These are phyloP conservation scores for Pelmatolapia mariae DNA, from an alignment of 2,113 vertebrate genomes.

Conservation along the genomic window DNA sequence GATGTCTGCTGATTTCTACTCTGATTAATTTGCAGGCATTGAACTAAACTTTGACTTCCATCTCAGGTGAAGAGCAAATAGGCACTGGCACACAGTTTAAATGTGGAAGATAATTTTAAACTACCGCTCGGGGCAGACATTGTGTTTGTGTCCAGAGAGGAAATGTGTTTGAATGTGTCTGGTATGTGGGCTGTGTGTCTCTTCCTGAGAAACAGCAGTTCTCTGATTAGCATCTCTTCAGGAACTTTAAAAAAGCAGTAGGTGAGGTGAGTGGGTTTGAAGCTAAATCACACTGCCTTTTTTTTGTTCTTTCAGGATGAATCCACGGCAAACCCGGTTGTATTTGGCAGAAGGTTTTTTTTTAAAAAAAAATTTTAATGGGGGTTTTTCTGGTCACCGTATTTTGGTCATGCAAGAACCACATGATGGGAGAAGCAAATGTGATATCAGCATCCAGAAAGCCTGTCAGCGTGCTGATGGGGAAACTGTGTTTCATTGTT, in stretches of 20 bases:
- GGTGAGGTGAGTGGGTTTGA: not conserved
- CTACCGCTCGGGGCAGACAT: not conserved
- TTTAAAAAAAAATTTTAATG: no score
- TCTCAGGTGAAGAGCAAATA: not conserved
- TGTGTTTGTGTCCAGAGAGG: not conserved
- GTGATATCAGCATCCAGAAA: not conserved
- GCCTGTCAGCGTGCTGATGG: not conserved
- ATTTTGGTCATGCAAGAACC: not conserved
- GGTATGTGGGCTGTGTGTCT: constrained; percentile 16
- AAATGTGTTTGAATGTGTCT: constrained; percentile 26
- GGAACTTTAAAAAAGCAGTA: not conserved
- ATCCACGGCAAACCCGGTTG: not conserved
- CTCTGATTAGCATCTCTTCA: constrained; percentile 15
- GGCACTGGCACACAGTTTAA: not conserved
- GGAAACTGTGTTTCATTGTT: not conserved
- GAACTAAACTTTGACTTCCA: not conserved
- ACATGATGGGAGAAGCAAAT: not conserved
- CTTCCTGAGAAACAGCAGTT: constrained; percentile 28
- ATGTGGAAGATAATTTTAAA: not conserved
- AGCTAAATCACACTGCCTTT: not conserved
- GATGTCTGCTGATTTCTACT: not conserved
- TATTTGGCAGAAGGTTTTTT: not conserved
- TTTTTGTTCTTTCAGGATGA: not conserved
- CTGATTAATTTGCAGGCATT: not conserved
- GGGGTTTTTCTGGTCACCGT: not conserved